phyloP scores from a whole-genome alignment of 2,797 vertebrate species.

The Lutjanus argentimaculatus region DNA sequence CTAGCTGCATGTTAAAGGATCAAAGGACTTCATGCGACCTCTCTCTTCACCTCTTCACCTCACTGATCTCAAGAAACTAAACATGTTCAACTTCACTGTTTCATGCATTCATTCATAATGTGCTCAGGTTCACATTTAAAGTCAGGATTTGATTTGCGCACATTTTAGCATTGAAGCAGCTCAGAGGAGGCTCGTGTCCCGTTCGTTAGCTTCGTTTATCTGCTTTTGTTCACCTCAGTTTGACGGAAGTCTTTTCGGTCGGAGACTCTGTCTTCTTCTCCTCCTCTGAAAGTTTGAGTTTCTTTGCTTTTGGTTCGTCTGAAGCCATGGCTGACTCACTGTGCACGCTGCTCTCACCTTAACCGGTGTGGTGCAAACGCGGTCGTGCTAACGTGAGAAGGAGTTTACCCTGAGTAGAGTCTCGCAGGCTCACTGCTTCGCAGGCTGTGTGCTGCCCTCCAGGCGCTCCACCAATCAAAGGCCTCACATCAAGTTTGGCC shows the following conservation, averaged over 20 bases:
- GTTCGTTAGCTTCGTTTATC: background rate
- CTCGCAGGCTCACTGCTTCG: conserved; percentile 42
- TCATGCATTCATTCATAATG: background rate
- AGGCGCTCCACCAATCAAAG: conserved; percentile 22
- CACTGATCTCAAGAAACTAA: fast-evolving
- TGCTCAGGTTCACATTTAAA: fast-evolving
- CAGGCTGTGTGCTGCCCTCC: background rate
- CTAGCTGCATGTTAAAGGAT: background rate
- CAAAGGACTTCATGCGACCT: conserved; percentile 17
- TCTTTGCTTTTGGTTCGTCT: conserved; percentile 85
- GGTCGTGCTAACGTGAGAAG: fast-evolving
- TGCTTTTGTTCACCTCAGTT: conserved; percentile 76
- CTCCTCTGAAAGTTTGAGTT: conserved; percentile 74
- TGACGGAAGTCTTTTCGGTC: conserved; percentile 57
- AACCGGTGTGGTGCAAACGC: conserved; percentile 24
- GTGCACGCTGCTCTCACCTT: conserved; percentile 60
- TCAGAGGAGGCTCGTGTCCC: background rate
- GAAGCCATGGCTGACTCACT: conserved; percentile 76
- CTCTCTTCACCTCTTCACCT: too few relatives aligned
- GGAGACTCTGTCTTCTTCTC: conserved; percentile 58
- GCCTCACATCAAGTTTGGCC: background rate
- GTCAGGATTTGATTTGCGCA: background rate
- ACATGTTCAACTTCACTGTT: background rate
- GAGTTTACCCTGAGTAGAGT: fast-evolving
- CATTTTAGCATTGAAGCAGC: background rate